Evolutionary conservation across 2,113 vertebrate genomes (phyloP), one percentile per base, ranked within the genome.

Genomic region (Eulemur macaco): DNA sequence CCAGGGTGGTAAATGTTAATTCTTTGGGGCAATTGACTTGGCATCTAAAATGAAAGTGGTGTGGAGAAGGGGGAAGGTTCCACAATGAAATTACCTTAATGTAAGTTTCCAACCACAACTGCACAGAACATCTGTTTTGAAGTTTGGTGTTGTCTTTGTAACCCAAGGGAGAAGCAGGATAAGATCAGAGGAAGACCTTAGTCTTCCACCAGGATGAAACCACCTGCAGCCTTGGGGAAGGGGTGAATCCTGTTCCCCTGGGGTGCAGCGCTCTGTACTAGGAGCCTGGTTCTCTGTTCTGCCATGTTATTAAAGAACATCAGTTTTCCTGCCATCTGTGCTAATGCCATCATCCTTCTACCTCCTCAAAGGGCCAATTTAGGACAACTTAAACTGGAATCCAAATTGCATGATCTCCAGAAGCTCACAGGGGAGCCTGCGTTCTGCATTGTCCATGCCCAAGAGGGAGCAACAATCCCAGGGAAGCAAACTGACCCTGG

Each of bases 151-250:
- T 96, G 83, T 96, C 94, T 97, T 96, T 97, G 96, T 89, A 54
- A 94, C 71, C 58, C 85, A 91, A 96, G 73, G 81, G 90, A 90
- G 89, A 87, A 98, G 83, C 82, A 29, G 39, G 78, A 64, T 94
- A 66, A 81, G 73, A 89, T 98, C 97, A 97, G 98, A 97, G 97
- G 96, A 13, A 94, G 97, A 87, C 39, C 21, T 77, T 39, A 82
- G 94, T 86, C 94, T 98, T 94, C 13, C 39, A 85, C 50, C 0
- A 10, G 77, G 66, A 74, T 54, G 1, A 0, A 31, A 12, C 52
- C 15, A 2, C 92, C 92, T 42, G 39, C 84, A 34, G 63, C 29
- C 78, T 47, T 42, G 1, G 63, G 84, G 0, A 1, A 47, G 27
- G 88, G 73, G 77, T 88, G 52, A 96, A 4, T 9, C 37, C n/a